These are phyloP conservation scores for Bombyx mandarina DNA, from an alignment of 1,140 invertebrate genomes.

Conservation along the genomic window DNA sequence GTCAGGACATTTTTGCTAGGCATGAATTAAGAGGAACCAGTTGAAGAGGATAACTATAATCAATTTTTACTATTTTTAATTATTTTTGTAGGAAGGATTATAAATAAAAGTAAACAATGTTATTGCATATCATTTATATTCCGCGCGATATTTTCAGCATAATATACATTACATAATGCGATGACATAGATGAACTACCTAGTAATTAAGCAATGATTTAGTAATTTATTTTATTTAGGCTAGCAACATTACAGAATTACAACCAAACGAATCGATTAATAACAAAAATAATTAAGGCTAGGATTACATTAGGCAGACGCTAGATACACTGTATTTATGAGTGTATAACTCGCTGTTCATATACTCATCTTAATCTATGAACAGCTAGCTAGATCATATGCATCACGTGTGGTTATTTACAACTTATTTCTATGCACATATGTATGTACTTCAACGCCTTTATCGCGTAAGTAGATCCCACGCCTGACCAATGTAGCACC, in stretches of 20 bases:
- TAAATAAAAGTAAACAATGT: conserved; percentile 9
- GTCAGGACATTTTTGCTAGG: not conserved
- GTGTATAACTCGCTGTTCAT: too few species aligned
- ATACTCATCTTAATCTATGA: too few species aligned
- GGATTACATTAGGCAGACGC: too few species aligned
- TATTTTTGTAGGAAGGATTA: not conserved
- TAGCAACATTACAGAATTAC: conserved; percentile 50
- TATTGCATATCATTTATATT: conserved; percentile 49
- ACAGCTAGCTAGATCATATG: too few species aligned
- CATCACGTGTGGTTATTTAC: too few species aligned
- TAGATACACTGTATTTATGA: too few species aligned
- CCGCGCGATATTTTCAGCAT: conserved; percentile 34
- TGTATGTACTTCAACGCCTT: too few species aligned
- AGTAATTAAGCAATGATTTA: conserved; percentile 58
- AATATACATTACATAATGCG: conserved; percentile 43
- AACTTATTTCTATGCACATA: too few species aligned
- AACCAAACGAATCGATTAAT: conserved; percentile 34
- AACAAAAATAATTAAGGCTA: conserved; percentile 1
- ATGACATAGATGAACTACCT: conserved; percentile 49
- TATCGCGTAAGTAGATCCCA: too few species aligned
- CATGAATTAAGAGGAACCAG: too few species aligned
- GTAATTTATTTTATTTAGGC: conserved; percentile 40
- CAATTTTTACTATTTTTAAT: not conserved
- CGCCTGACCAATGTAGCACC: too few species aligned
- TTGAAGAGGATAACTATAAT: too few species aligned